Evolutionary conservation across 2,797 vertebrate genomes (phyloP).

Genomic region (Falco berigora): DNA sequence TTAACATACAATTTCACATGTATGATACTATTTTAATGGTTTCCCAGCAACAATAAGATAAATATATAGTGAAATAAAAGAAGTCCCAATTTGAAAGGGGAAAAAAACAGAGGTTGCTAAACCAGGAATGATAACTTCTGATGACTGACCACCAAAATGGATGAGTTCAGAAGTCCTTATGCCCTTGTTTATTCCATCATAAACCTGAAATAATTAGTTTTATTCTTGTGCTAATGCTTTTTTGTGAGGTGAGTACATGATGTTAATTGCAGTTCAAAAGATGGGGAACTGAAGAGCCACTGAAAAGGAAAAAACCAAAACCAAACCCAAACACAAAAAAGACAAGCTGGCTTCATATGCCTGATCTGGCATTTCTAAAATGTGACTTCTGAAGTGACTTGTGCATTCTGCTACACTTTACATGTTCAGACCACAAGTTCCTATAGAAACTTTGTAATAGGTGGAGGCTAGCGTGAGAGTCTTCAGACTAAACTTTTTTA

Average conservation of each 20-base stretch:
- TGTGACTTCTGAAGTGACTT: background rate
- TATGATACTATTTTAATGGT: background rate
- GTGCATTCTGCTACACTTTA: background rate
- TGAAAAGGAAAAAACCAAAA: background rate
- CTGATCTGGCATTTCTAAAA: background rate
- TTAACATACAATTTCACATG: conserved; percentile 16
- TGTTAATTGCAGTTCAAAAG: background rate
- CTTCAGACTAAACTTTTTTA: background rate
- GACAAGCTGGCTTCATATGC: background rate
- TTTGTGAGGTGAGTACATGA: background rate
- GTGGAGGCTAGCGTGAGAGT: background rate
- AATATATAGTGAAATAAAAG: background rate
- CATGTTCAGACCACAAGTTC: background rate
- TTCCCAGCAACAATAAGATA: conserved; percentile 5
- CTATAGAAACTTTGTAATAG: background rate
- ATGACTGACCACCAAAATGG: background rate
- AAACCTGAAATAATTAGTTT: background rate
- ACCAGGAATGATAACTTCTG: background rate
- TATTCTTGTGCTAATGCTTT: background rate
- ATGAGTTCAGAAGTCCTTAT: background rate
- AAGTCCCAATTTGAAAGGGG: background rate
- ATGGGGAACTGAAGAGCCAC: background rate
- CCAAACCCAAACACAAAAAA: background rate
- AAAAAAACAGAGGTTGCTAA: background rate
- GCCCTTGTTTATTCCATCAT: background rate